Percentiles rank a stretch among this genome's conserved stretches.
Evolutionary conservation across 2,888 invertebrate genomes (phyloP).

Genomic region (Chorisops tibialis): DNA sequence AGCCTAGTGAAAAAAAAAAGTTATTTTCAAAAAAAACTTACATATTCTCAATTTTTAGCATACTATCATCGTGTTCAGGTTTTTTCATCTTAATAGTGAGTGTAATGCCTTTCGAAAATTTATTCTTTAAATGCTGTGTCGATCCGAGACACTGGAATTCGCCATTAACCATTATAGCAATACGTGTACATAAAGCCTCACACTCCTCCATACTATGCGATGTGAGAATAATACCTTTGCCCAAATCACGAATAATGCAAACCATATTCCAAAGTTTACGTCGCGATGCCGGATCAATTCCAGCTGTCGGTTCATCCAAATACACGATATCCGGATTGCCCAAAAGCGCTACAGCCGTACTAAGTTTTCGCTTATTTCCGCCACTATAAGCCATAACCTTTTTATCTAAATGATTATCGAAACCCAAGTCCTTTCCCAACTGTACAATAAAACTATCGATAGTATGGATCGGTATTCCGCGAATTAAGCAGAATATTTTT

Average conservation of each 20-base stretch:
- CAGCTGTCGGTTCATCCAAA: constrained; percentile 58
- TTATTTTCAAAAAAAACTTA: neutral
- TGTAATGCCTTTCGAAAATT: constrained; percentile 58
- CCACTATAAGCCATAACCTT: constrained; percentile 59
- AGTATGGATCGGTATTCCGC: constrained; percentile 53
- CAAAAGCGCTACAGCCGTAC: constrained; percentile 66
- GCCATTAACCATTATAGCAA: constrained; percentile 75
- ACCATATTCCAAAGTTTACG: constrained; percentile 76
- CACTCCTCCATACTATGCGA: constrained; percentile 81
- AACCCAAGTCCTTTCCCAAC: constrained; percentile 57
- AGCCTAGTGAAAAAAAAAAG: neutral
- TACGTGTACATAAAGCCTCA: constrained; percentile 71
- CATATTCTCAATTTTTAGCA: too few relatives aligned
- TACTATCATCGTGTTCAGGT: neutral
- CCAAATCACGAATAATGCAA: constrained; percentile 62
- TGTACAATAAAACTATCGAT: constrained; percentile 45
- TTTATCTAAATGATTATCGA: constrained; percentile 60
- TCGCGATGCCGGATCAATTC: constrained; percentile 70
- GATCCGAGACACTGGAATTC: constrained; percentile 69
- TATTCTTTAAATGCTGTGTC: constrained; percentile 69
- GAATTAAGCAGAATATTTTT: constrained; percentile 59
- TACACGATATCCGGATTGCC: constrained; percentile 65
- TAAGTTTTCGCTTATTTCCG: constrained; percentile 68
- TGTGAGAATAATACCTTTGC: constrained; percentile 72
- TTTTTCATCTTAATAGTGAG: constrained; percentile 43